phyloP scores from a whole-genome alignment of 2,888 invertebrate genomes.

The Lagria hirta region DNA sequence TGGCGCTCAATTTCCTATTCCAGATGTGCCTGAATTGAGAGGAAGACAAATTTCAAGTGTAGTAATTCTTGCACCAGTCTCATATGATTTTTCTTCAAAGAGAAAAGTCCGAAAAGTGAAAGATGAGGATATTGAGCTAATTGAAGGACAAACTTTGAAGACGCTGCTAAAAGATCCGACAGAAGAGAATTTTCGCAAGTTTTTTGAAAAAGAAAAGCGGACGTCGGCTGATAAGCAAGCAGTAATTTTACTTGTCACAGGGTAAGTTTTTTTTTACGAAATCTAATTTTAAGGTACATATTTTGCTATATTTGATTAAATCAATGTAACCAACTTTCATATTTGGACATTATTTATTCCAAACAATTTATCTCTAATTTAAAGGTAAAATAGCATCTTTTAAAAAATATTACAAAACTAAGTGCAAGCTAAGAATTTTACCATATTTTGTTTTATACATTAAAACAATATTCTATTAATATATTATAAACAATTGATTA shows the following conservation, averaged over 20 bases:
- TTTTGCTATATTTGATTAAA: conserved; percentile 1
- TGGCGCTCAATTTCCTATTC: conserved; percentile 82
- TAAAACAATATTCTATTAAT: too few relatives aligned
- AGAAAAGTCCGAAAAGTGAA: conserved; percentile 60
- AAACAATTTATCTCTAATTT: too few relatives aligned
- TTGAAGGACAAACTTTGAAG: conserved; percentile 69
- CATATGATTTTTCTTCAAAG: conserved; percentile 62
- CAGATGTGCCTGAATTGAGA: conserved; percentile 72
- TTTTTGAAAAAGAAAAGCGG: conserved; percentile 76
- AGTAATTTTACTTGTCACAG: conserved; percentile 78
- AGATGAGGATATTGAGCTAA: conserved; percentile 53
- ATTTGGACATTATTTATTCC: too few relatives aligned
- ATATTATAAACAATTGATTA: too few relatives aligned
- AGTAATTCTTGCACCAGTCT: conserved; percentile 81
- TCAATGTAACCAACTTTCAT: too few relatives aligned
- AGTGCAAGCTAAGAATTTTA: too few relatives aligned
- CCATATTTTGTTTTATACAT: too few relatives aligned
- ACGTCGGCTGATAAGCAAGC: conserved; percentile 76
- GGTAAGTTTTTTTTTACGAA: conserved; percentile 59
- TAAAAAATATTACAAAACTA: too few relatives aligned
- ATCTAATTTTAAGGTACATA: not conserved
- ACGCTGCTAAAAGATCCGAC: conserved; percentile 74
- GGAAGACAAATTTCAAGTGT: conserved; percentile 82
- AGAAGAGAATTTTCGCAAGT: conserved; percentile 74
- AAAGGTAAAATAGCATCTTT: too few relatives aligned